A percentile compares a stretch with the other conserved stretches of the same genome.
Evolutionary conservation across 2,888 invertebrate species (phyloP).

Genomic region (Amphipyra tragopoginis): DNA sequence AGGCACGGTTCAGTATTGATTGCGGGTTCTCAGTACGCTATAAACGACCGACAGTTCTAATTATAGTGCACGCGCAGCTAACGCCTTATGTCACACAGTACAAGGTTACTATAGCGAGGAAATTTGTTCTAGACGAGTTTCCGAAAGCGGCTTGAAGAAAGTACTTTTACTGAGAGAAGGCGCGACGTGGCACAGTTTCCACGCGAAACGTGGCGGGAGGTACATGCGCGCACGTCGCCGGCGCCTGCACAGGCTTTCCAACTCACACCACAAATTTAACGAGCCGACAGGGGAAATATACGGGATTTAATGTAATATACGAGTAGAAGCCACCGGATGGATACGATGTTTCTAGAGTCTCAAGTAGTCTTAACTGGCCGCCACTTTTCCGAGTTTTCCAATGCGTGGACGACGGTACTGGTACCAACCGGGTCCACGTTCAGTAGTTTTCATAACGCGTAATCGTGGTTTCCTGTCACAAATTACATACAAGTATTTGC

Average conservation of each 20-base stretch:
- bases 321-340: conserved; percentile 69
- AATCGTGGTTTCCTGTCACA: conserved; percentile 14
- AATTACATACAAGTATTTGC: not conserved
- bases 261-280: conserved; percentile 73
- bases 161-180: conserved; percentile 88
- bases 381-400: conserved; percentile 72
- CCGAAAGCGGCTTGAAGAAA: conserved; percentile 89
- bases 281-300: conserved; percentile 69
- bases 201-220: conserved; percentile 69
- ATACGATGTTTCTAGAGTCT: conserved; percentile 54
- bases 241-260: conserved; percentile 78
- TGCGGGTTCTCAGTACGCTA: conserved; percentile 74
- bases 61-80: conserved; percentile 77
- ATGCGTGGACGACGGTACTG: conserved; percentile 35
- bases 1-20: conserved; percentile 69
- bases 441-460: conserved; percentile 29
- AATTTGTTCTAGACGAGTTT: conserved; percentile 85
- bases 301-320: conserved; percentile 67
- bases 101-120: conserved; percentile 85
- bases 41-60: conserved; percentile 76
- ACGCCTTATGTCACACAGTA: conserved; percentile 84
- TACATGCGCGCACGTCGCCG: conserved; percentile 54
- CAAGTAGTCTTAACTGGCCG: conserved; percentile 41
- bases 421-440: conserved; percentile 29
- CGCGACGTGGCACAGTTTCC: conserved; percentile 87